These are phyloP conservation scores for Vombatus ursinus DNA, from an alignment of 2,113 vertebrate genomes.

Conservation along the genomic window DNA sequence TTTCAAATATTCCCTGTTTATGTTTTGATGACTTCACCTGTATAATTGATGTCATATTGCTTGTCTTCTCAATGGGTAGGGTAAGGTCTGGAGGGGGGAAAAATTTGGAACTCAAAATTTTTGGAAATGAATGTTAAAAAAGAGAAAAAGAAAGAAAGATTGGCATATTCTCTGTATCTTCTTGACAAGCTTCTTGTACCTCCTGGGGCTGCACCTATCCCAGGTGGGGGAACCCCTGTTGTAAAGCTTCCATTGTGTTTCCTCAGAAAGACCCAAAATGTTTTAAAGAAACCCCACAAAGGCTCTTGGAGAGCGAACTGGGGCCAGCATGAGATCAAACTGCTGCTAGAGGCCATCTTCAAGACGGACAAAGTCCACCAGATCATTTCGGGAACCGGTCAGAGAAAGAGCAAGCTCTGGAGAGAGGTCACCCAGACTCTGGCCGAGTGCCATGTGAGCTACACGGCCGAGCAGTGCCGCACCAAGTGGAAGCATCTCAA, in stretches of 20 bases:
- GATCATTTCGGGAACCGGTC: neutral
- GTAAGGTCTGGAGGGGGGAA: too few relatives aligned
- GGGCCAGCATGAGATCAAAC: neutral
- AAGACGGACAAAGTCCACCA: neutral
- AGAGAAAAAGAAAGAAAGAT: neutral
- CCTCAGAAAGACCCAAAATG: neutral
- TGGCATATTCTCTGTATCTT: neutral
- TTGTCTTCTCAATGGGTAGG: neutral
- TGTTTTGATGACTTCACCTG: neutral
- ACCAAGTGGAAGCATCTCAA: constrained; percentile 5
- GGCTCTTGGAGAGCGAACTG: neutral
- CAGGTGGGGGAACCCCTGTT: neutral
- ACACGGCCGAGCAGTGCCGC: neutral
- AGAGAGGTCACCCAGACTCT: neutral
- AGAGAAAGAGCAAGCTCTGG: neutral
- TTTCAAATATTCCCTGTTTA: neutral
- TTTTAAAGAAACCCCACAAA: neutral
- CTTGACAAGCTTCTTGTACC: neutral
- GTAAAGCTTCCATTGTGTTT: neutral
- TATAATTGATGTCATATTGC: neutral
- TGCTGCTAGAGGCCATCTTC: neutral
- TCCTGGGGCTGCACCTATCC: neutral
- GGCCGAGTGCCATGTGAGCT: neutral
- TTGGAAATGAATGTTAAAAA: neutral
- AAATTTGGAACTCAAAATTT: neutral